Conservation (phyloP, 2,888 invertebrate genomes). For the Scaptomyza flava region DNA sequence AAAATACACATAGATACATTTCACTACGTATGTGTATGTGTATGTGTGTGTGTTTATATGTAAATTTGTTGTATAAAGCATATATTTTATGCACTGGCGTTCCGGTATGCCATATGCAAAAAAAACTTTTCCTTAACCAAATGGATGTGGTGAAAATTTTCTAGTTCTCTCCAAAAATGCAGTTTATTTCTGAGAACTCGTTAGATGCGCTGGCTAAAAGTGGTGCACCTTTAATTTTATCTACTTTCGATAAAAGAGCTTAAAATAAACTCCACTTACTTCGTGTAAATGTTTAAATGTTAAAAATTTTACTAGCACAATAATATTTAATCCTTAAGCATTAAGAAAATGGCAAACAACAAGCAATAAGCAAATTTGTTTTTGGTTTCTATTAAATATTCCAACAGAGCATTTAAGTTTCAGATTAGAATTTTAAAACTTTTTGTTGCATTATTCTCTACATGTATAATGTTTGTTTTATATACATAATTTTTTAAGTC, state of each 20-base stretch:
- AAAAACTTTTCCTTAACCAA: conserved; percentile 49
- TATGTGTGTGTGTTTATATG: conserved; percentile 45
- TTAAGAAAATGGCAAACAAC: neutral
- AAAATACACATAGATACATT: conserved; percentile 32
- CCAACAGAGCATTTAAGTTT: conserved; percentile 21
- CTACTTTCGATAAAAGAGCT: neutral
- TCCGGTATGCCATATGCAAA: conserved; percentile 67
- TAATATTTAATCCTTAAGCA: no score
- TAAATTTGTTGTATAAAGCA: conserved; percentile 68
- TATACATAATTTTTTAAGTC: no score
- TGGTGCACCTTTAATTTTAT: neutral
- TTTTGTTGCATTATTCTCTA: conserved; percentile 20
- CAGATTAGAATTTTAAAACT: conserved; percentile 21
- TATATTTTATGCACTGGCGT: conserved; percentile 77
- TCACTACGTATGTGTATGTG: conserved; percentile 4
- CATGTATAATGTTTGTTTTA: neutral
- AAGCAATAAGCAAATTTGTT: neutral
- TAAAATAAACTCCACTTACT: neutral
- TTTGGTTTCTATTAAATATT: neutral
- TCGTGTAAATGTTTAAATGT: neutral
- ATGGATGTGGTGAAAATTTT: conserved; percentile 54
- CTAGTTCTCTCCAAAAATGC: conserved; percentile 3
- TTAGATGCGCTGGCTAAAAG: conserved; percentile 25
- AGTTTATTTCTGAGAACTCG: conserved; percentile 23
- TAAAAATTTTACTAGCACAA: no score